Evolutionary conservation across 2,888 invertebrate species (phyloP).

Genomic region (Napeogenes sylphis): DNA sequence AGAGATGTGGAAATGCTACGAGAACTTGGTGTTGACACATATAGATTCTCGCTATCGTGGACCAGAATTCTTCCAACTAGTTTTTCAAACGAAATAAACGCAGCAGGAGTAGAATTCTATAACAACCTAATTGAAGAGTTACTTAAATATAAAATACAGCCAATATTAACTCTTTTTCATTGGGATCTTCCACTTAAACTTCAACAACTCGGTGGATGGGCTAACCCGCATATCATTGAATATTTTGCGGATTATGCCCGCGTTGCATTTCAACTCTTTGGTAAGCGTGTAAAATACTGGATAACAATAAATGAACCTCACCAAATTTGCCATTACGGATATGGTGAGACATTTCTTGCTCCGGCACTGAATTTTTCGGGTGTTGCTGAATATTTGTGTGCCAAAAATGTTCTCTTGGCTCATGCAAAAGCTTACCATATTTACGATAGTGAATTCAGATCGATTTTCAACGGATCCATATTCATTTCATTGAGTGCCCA

Average conservation of each 20-base stretch:
- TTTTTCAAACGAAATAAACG: conserved; percentile 61
- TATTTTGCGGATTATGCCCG: conserved; percentile 73
- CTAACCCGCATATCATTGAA: conserved; percentile 65
- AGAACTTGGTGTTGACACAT: conserved; percentile 69
- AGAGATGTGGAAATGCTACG: conserved; percentile 68
- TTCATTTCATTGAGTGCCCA: conserved; percentile 31
- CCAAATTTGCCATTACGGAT: conserved; percentile 39
- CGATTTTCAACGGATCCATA: conserved; percentile 39
- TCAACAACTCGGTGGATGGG: conserved; percentile 74
- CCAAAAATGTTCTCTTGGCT: conserved; percentile 66
- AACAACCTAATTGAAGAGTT: conserved; percentile 77
- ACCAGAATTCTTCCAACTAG: conserved; percentile 80
- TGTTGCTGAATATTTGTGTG: conserved; percentile 64
- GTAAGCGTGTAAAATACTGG: conserved; percentile 64
- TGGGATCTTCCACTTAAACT: conserved; percentile 73
- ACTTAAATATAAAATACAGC: conserved; percentile 70
- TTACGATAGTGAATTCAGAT: conserved; percentile 49
- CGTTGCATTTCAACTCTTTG: conserved; percentile 55
- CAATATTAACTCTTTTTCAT: conserved; percentile 75
- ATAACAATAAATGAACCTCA: conserved; percentile 73
- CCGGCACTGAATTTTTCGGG: conserved; percentile 52
- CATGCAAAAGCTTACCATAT: conserved; percentile 70
- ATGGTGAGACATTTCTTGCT: conserved; percentile 36
- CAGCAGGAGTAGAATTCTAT: conserved; percentile 78
- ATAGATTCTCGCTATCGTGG: conserved; percentile 81